Evolutionary conservation across 2,113 vertebrate species (phyloP), one percentile per base, ranked within the genome.

Genomic region (Phalacrocorax carbo): DNA sequence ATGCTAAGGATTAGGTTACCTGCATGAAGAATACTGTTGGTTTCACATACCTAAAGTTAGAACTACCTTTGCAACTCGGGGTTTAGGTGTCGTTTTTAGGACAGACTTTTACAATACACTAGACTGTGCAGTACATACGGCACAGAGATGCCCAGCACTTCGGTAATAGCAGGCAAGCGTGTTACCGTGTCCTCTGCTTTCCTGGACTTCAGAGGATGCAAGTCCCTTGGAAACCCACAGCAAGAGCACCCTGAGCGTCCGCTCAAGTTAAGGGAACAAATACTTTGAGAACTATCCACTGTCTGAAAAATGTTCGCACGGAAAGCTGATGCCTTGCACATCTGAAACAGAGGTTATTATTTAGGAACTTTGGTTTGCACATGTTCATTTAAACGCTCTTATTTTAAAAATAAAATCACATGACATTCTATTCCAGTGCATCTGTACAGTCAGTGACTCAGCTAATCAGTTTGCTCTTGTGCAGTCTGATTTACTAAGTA

Each of bases 371-470:
- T 4, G 21, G 81, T 69, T 88, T 72, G 73, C 61, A 69, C 26
- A 72, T 38, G 26, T 81, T 94, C n/a, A 61, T 85, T 85, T 68
- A 68, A 90, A 92, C 55, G 26, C 20, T 82, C 52, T 72, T 76
- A 88, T 94, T 90, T 96, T 81, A 94, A 96, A 96, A 88, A 94
- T 86, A 94, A 94, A 92, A 90, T 75, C 82, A 92, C n/a, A 40
- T 89, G 78, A 46, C 61, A 60, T 75, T 75, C 89, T 96, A 86
- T 94, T 94, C 86, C 90, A 92, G 87, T 78, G 82, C 86, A 88
- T 91, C 76, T 91, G 86, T 68, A 68, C 38, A 94, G 92, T 17
- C 82, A 83, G 77, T 86, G 86, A 95, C 84, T 96, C 94, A 94
- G 88, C 94, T 89, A 92, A 97, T 95, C 90, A 82, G 77, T 88